These are phyloP conservation scores for Ambastaia sidthimunki DNA, from an alignment of 2,797 vertebrate genomes.

Conservation along the genomic window DNA sequence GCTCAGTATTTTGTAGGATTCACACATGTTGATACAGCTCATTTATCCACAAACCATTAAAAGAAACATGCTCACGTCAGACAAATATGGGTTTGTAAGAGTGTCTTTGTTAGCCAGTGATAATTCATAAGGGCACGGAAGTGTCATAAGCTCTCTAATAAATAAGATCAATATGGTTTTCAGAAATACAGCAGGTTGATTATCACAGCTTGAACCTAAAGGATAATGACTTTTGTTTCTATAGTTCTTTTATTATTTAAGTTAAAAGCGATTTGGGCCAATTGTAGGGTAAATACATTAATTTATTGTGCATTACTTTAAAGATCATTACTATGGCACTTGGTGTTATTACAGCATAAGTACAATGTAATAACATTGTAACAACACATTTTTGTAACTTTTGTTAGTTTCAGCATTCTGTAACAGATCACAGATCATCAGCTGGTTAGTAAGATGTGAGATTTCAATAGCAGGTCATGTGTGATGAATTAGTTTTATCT, in stretches of 20 bases:
- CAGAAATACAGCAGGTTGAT: not conserved
- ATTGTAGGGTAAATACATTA: not conserved
- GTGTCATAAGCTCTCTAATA: slow-evolving; percentile 18
- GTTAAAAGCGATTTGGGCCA: not conserved
- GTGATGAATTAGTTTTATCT: too few relatives aligned
- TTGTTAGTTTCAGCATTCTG: not conserved
- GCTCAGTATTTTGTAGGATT: slow-evolving; percentile 26
- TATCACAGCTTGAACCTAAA: not conserved
- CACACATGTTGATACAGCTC: slow-evolving; percentile 26
- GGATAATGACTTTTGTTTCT: not conserved
- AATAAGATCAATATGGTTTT: slow-evolving; percentile 29
- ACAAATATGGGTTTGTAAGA: slow-evolving; percentile 33
- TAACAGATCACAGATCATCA: not conserved
- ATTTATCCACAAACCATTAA: slow-evolving; percentile 22
- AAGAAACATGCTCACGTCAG: slow-evolving; percentile 7
- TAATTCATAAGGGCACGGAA: slow-evolving; percentile 16
- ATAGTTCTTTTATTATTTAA: not conserved
- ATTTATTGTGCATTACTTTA: not conserved
- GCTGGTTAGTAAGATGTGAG: not conserved
- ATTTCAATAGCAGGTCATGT: slow-evolving; percentile 2
- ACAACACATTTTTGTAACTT: not conserved
- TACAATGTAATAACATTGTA: slow-evolving; percentile 36
- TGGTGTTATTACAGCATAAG: slow-evolving; percentile 2
- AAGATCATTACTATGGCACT: not conserved
- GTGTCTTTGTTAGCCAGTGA: slow-evolving; percentile 16